Evolutionary conservation across 2,888 invertebrate genomes (phyloP), one percentile per base, ranked within the genome.

Genomic region (Drosophila vallismaia): DNA sequence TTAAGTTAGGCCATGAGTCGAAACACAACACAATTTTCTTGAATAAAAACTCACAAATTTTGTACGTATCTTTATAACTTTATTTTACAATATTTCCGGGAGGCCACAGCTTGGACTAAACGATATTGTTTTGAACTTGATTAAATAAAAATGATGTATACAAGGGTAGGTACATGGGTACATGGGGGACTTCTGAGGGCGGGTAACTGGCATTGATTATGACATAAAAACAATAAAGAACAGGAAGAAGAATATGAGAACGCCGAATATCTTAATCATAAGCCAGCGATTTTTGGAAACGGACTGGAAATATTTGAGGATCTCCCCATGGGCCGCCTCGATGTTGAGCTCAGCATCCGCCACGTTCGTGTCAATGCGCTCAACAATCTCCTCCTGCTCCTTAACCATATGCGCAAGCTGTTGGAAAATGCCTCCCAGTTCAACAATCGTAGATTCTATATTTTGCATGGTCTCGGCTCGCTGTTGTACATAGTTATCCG

Each of bases 181-280:
- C 8, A 10, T 28, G n/a, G 5, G n/a, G n/a, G n/a, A n/a, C n/a
- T n/a, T n/a, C n/a, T n/a, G n/a, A n/a, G 12, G 26, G 24, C 5
- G 29, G 29, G 54, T 31, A 24, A 50, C 49, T 40, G 57, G 54
- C 46, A 10, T 58, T 95, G 96, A 89, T 93, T 95, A 96, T 88
- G 98, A 97, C 94, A 99, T 94, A 92, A 99, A 98, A 81, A 99
- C 95, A 90, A 99, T 96, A 93, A 99, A 99, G 92, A 99, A 97
- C 92, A 99, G 96, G 92, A 99, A 99, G 94, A 99, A 99, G 90
- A 99, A 96, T 94, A 99, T 98, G 58, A 99, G 94, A 72, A 99
- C 97, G 56, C 96, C 99, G 93, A 99, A 99, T 79, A 99, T 95
- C 94, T 99, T 99, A 85, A 99, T 96, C 98, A 99, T 99, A 33